A percentile compares a stretch with the other conserved stretches of the same genome.
Evolutionary conservation across 37 sponge, comb jelly and placozoan species (phyloP).

Genomic region (Ianthella basta): DNA sequence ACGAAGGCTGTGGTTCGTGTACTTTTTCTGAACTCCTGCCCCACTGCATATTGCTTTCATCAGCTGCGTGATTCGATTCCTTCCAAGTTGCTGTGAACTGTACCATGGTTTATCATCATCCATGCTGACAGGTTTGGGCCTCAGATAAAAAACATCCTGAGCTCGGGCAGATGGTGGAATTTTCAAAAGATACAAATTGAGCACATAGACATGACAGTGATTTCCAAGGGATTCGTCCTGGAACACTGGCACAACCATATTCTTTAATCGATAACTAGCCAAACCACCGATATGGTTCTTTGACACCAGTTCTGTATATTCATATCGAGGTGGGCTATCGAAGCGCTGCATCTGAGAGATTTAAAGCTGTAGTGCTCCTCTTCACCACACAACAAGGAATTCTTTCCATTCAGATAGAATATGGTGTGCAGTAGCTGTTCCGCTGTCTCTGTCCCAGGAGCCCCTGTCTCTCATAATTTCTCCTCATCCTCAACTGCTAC

Average conservation of each 20-base stretch:
- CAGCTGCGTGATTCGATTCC: neutral
- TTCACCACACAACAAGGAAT: neutral
- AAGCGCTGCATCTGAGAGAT: conserved; percentile 8
- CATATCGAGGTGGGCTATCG: conserved; percentile 4
- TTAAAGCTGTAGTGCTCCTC: neutral
- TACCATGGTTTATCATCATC: conserved; percentile 4
- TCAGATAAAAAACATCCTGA: neutral
- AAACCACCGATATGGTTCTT: neutral
- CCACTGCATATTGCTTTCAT: neutral
- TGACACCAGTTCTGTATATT: conserved; percentile 17
- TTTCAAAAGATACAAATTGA: neutral
- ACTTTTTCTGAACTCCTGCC: neutral
- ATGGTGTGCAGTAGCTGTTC: neutral
- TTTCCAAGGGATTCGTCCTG: conserved; percentile 12
- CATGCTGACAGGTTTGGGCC: neutral
- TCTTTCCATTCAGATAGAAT: neutral
- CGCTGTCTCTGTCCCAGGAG: neutral
- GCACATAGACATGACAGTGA: neutral
- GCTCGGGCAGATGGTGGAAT: neutral
- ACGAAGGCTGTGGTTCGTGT: conserved; percentile 12
- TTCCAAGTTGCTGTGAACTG: conserved; percentile 13
- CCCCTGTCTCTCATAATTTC: neutral
- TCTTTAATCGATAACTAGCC: neutral
- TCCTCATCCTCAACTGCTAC: neutral
- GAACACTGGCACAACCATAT: conserved; percentile 17